A percentile compares a stretch with the other conserved stretches of the same genome.
Evolutionary conservation across 2,113 vertebrate species (phyloP).

Genomic region (Panthera uncia): DNA sequence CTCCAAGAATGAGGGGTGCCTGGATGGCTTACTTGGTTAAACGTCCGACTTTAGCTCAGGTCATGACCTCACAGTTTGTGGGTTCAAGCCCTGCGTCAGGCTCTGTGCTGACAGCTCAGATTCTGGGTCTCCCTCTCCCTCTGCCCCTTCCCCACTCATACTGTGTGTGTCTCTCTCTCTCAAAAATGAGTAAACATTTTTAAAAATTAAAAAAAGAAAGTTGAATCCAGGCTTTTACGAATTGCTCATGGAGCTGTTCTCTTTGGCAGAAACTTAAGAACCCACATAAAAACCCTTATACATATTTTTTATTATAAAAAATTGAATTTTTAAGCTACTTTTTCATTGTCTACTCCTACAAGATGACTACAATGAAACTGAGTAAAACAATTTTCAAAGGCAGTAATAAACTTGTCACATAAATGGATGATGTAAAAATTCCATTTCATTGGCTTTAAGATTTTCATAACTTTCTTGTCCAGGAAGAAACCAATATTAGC

Average conservation of each 20-base stretch:
- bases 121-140: too few species aligned
- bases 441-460: slow-evolving; percentile 49
- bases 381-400: slow-evolving; percentile 33
- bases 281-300: background rate
- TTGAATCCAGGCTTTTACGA: background rate
- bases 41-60: too few species aligned
- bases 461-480: slow-evolving; percentile 68
- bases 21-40: too few species aligned
- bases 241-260: background rate
- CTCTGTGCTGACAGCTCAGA: too few species aligned
- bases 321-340: background rate
- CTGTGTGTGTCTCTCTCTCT: too few species aligned
- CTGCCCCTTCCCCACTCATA: too few species aligned
- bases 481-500: slow-evolving; percentile 45
- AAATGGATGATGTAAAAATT: slow-evolving; percentile 53
- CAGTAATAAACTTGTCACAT: slow-evolving; percentile 55
- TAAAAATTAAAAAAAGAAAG: background rate
- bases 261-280: background rate
- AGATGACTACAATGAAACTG: background rate
- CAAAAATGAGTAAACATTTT: too few species aligned
- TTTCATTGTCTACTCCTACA: slow-evolving; percentile 43
- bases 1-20: background rate
- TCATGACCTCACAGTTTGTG: too few species aligned
- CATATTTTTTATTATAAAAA: background rate
- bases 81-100: too few species aligned